Conservation (phyloP, 2,888 invertebrate species). For the Amaurobius ferox region DNA sequence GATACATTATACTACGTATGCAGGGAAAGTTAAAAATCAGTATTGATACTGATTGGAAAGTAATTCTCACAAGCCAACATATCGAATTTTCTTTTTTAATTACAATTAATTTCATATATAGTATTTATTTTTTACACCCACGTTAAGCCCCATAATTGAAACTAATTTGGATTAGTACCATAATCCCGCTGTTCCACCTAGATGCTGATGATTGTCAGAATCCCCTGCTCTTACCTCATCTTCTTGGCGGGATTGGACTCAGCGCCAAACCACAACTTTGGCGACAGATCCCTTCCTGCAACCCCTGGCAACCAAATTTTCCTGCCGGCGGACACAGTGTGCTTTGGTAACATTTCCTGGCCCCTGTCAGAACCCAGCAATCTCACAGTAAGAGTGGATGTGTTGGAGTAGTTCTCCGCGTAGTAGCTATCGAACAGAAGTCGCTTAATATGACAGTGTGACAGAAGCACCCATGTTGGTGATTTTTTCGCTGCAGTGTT, state of each 20-base stretch:
- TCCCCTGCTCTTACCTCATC: neutral
- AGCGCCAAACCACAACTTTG: neutral
- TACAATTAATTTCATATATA: no score
- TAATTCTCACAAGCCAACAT: no score
- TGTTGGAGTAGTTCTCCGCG: neutral
- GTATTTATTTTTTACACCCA: no score
- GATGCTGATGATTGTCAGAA: neutral
- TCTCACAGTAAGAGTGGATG: neutral
- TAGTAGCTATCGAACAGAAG: neutral
- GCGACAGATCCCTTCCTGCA: neutral
- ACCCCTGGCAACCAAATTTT: constrained; percentile 14
- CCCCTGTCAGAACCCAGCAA: neutral
- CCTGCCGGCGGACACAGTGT: neutral
- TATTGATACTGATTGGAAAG: no score
- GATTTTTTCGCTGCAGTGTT: neutral
- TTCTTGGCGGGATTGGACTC: neutral
- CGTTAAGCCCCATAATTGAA: neutral
- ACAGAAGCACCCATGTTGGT: neutral
- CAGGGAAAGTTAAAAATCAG: no score
- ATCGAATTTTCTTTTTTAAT: no score
- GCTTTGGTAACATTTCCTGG: neutral
- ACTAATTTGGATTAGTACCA: neutral
- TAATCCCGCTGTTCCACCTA: neutral
- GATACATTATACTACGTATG: no score
- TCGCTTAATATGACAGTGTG: neutral